Conservation (phyloP, 2,113 vertebrate genomes). For the Apeltes quadracus region DNA sequence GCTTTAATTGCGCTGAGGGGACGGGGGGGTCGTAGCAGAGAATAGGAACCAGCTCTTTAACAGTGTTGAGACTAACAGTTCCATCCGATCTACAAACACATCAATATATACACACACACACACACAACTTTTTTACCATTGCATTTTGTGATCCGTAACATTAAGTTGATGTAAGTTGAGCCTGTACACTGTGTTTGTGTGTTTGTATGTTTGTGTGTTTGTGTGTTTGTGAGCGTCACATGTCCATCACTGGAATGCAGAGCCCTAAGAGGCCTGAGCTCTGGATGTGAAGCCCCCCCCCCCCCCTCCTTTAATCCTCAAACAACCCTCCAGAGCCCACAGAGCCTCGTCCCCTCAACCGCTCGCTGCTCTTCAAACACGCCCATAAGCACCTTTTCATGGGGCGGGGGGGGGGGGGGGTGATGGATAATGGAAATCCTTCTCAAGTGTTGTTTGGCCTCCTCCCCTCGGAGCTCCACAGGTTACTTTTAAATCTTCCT, state of each 20-base stretch:
- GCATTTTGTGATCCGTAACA: too few species aligned
- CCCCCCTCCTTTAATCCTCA: too few species aligned
- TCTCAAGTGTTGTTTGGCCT: slow-evolving; percentile 39
- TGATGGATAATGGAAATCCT: slow-evolving; percentile 47
- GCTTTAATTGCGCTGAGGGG: too few species aligned
- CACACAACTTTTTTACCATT: too few species aligned
- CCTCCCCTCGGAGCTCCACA: slow-evolving; percentile 8
- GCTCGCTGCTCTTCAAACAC: slow-evolving; percentile 59
- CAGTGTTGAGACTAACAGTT: too few species aligned
- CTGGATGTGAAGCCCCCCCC: slow-evolving; percentile 39
- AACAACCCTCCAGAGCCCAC: slow-evolving; percentile 37
- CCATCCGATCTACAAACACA: too few species aligned
- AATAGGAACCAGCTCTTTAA: too few species aligned
- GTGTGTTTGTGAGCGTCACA: slow-evolving; percentile 22
- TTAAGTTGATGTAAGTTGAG: too few species aligned
- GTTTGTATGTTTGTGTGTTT: too few species aligned
- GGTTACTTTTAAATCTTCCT: slow-evolving; percentile 50
- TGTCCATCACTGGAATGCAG: slow-evolving; percentile 49
- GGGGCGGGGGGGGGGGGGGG: slow-evolving; percentile 6
- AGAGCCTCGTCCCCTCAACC: slow-evolving; percentile 22
- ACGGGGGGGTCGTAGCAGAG: too few species aligned
- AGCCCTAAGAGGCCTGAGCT: slow-evolving; percentile 37
- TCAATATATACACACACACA: too few species aligned
- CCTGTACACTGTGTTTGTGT: too few species aligned
- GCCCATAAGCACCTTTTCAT: slow-evolving; percentile 14